These are phyloP conservation scores for Rostratula benghalensis DNA, from an alignment of 2,113 vertebrate species.

Conservation along the genomic window DNA sequence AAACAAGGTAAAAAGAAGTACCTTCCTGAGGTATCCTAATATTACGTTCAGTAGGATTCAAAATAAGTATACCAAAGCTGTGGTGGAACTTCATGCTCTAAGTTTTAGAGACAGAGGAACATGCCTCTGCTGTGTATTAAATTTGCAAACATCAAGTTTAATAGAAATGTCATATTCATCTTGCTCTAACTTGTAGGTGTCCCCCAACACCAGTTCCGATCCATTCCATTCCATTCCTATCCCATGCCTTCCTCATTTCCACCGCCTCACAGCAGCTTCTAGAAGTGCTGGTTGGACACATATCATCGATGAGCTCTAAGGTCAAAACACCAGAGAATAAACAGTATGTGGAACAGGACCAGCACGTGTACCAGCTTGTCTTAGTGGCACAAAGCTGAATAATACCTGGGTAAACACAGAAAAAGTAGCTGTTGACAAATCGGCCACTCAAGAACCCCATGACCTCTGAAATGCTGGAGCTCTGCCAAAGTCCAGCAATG, in stretches of 20 bases:
- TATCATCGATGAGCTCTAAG: not conserved
- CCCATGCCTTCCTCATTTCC: not conserved
- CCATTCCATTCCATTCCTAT: not conserved
- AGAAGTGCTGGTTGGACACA: not conserved
- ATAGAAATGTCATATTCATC: not conserved
- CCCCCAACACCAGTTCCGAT: not conserved
- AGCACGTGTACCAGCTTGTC: not conserved
- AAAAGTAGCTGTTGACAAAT: conserved; percentile 1
- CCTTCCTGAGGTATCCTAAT: not conserved
- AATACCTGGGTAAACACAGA: conserved; percentile 1
- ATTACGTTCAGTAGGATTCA: not conserved
- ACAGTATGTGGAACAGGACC: not conserved
- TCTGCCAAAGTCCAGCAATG: not conserved
- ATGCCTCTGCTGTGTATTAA: not conserved
- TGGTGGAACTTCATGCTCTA: not conserved
- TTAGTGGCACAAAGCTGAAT: not conserved
- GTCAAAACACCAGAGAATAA: not conserved
- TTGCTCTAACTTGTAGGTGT: not conserved
- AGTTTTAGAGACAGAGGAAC: not conserved
- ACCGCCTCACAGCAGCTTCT: not conserved
- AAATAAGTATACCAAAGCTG: not conserved
- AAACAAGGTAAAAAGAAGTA: not conserved
- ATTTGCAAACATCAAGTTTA: not conserved
- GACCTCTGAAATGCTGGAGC: conserved; percentile 1
- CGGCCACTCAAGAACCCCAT: not conserved